Conservation (phyloP, 2,113 vertebrate genomes). For the Daphoenositta chrysoptera region DNA sequence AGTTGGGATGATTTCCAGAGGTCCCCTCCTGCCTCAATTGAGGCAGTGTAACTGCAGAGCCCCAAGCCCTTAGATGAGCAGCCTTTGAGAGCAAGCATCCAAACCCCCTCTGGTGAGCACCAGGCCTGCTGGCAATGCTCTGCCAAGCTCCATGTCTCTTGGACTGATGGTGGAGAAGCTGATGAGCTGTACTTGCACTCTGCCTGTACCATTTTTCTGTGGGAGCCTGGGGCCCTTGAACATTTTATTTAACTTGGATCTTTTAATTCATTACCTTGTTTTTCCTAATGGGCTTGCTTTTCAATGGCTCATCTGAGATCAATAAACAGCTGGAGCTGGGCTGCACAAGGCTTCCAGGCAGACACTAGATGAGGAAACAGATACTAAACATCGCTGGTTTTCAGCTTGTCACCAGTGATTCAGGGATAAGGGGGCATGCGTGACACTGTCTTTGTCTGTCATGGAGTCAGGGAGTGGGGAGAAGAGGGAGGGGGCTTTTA, state of each 20-base stretch:
- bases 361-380: background rate
- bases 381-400: background rate
- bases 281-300: constrained; percentile 12
- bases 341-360: background rate
- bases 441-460: constrained; percentile 17
- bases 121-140: background rate
- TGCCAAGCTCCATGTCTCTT: background rate
- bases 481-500: background rate
- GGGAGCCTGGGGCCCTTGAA: background rate
- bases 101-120: background rate
- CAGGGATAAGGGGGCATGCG: background rate
- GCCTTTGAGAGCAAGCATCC: background rate
- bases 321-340: background rate
- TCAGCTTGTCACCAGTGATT: background rate
- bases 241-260: constrained; percentile 31
- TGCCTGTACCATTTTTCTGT: background rate
- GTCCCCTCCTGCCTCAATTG: background rate
- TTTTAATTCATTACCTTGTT: constrained; percentile 40
- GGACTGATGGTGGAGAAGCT: background rate
- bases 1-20: background rate
- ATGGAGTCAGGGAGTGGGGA: background rate
- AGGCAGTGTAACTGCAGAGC: background rate
- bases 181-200: background rate
- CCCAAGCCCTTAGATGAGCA: background rate
- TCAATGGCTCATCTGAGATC: background rate